Conservation (phyloP, 2,797 vertebrate species). For the Labroides dimidiatus region DNA sequence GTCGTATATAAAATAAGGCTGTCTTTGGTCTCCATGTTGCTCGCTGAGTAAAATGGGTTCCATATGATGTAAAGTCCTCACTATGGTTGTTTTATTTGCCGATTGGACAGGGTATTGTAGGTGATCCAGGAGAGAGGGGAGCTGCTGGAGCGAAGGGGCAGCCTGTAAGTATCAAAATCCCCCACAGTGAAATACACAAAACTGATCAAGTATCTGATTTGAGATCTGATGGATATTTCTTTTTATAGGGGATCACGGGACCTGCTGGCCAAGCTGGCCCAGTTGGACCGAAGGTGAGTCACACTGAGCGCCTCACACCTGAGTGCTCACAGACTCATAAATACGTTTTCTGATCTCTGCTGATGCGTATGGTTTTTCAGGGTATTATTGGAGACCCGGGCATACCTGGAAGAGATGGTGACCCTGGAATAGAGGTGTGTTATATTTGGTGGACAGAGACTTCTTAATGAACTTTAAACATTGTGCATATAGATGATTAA, state of each 20-base stretch:
- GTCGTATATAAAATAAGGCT: constrained; percentile 23
- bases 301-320: not conserved
- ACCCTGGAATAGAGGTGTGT: constrained; percentile 84
- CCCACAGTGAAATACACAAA: not conserved
- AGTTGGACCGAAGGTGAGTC: constrained; percentile 80
- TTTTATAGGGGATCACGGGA: constrained; percentile 81
- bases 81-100: constrained; percentile 25
- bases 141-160: constrained; percentile 82
- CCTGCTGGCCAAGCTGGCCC: constrained; percentile 75
- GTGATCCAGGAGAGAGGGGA: constrained; percentile 86
- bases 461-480: not conserved
- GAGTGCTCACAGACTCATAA: not conserved
- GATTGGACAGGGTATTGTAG: constrained; percentile 84
- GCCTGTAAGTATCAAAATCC: constrained; percentile 77
- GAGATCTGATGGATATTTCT: not conserved
- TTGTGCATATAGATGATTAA: not conserved
- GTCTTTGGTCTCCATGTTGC: not conserved
- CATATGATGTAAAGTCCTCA: constrained; percentile 7
- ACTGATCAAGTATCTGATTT: not conserved
- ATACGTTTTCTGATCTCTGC: constrained; percentile 1
- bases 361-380: constrained; percentile 61
- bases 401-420: constrained; percentile 83
- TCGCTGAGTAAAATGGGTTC: not conserved
- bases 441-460: constrained; percentile 10
- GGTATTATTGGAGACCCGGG: constrained; percentile 88